Conservation (phyloP, 2,113 vertebrate genomes). For the Neotragus pygmaeus region DNA sequence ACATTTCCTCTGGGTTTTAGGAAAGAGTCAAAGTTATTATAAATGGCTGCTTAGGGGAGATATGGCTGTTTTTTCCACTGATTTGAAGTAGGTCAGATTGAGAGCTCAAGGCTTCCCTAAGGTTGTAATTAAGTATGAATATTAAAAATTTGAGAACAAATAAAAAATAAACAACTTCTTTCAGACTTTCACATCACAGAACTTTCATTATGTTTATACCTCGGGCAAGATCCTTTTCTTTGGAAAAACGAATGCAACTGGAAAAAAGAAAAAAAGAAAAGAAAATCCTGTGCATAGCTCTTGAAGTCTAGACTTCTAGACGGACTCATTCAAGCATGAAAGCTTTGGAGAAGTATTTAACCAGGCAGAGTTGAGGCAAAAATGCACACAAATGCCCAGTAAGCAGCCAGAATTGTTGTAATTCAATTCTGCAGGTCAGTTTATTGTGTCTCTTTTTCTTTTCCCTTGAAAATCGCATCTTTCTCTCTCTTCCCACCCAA, state of each 20-base stretch:
- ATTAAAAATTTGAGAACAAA: slow-evolving; percentile 26
- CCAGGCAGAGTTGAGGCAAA: not conserved
- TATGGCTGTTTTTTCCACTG: not conserved
- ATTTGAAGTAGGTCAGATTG: slow-evolving; percentile 48
- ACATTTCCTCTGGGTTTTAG: slow-evolving; percentile 35
- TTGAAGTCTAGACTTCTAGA: not conserved
- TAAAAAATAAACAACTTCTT: slow-evolving; percentile 39
- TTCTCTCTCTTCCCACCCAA: slow-evolving; percentile 37
- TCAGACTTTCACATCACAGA: slow-evolving; percentile 1
- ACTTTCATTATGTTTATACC: slow-evolving; percentile 3
- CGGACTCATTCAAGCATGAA: not conserved
- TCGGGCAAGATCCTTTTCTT: slow-evolving; percentile 21
- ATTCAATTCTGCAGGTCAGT: not conserved
- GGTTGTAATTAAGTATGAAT: slow-evolving; percentile 62
- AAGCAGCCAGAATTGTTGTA: not conserved
- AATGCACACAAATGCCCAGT: not conserved
- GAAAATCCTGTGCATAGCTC: not conserved
- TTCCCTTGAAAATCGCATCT: not conserved
- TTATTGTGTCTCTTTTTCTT: not conserved
- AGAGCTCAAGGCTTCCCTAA: slow-evolving; percentile 42
- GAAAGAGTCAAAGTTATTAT: slow-evolving; percentile 42
- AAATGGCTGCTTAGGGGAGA: slow-evolving; percentile 23
- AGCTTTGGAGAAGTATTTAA: not conserved
- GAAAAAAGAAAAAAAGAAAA: not conserved
- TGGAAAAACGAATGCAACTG: not conserved